A percentile compares a stretch with the other conserved stretches of the same genome.
phyloP scores from a whole-genome alignment of 2,797 vertebrate genomes.

The Channallabes apus region DNA sequence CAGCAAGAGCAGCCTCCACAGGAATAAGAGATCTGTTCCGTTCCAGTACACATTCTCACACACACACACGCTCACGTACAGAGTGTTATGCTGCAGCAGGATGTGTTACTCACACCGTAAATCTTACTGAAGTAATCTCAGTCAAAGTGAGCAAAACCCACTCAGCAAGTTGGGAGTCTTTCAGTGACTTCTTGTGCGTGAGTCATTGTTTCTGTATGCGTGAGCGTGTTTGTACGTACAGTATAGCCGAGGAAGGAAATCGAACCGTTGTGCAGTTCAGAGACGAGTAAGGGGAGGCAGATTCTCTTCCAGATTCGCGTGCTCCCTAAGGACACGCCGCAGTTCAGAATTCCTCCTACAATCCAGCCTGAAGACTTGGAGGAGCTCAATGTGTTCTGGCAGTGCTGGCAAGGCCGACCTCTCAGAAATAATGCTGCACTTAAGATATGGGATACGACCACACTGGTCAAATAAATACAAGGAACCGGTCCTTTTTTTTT shows the following conservation, averaged over 20 bases:
- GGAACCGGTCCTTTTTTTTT: background rate
- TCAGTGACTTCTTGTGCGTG: background rate
- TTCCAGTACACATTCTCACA: slow-evolving; percentile 52
- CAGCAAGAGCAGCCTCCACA: slow-evolving; percentile 23
- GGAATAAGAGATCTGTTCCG: slow-evolving; percentile 37
- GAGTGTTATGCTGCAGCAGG: slow-evolving; percentile 11
- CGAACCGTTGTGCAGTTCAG: slow-evolving; percentile 7
- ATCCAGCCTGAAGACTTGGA: slow-evolving; percentile 53
- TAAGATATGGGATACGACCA: background rate
- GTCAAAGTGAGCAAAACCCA: slow-evolving; percentile 25
- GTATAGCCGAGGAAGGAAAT: slow-evolving; percentile 22
- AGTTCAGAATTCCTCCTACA: slow-evolving; percentile 65
- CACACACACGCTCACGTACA: slow-evolving; percentile 12
- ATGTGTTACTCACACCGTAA: slow-evolving; percentile 15
- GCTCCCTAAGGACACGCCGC: slow-evolving; percentile 45
- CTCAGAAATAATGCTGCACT: slow-evolving; percentile 53
- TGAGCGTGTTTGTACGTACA: background rate
- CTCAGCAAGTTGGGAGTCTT: slow-evolving; percentile 7
- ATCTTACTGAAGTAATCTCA: slow-evolving; percentile 17
- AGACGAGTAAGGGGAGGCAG: slow-evolving; percentile 2
- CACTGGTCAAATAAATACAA: background rate
- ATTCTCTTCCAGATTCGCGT: slow-evolving; percentile 19
- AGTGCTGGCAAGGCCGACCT: slow-evolving; percentile 56
- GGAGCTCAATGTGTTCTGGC: slow-evolving; percentile 56
- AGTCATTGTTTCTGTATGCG: slow-evolving; percentile 18